phyloP scores from a whole-genome alignment of 2,888 invertebrate genomes.

The Melikaiella ostensackeni region DNA sequence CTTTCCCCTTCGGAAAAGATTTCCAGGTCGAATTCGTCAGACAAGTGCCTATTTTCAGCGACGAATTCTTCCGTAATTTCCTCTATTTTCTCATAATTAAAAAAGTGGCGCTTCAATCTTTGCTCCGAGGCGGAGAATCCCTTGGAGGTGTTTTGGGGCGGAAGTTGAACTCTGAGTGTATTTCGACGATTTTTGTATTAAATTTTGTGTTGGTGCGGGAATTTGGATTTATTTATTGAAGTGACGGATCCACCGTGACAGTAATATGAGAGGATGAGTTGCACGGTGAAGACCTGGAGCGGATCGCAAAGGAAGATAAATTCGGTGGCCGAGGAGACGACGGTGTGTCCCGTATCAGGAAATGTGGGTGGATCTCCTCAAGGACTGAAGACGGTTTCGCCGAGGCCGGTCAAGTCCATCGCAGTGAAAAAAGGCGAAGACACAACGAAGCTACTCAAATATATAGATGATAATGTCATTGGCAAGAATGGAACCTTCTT shows the following conservation, averaged over 20 bases:
- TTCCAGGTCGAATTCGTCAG: background rate
- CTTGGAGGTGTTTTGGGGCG: background rate
- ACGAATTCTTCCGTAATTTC: background rate
- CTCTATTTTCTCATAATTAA: background rate
- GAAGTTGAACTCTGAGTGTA: background rate
- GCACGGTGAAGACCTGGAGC: constrained; percentile 74
- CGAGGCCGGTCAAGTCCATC: constrained; percentile 67
- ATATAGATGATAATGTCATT: constrained; percentile 89
- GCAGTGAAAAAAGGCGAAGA: constrained; percentile 82
- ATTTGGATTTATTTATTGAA: constrained; percentile 33
- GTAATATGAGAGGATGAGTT: constrained; percentile 74
- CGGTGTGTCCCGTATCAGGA: constrained; percentile 45
- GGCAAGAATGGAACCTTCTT: constrained; percentile 89
- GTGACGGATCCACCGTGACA: constrained; percentile 31
- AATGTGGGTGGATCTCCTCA: constrained; percentile 37
- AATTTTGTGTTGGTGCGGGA: background rate
- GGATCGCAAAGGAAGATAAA: constrained; percentile 72
- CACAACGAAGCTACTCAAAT: constrained; percentile 85
- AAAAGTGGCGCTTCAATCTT: background rate
- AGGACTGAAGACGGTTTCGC: constrained; percentile 68
- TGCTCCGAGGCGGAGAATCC: background rate
- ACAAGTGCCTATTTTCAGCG: constrained; percentile 10
- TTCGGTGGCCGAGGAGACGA: constrained; percentile 70
- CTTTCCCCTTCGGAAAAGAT: background rate
- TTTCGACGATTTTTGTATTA: background rate